A percentile compares a stretch with the other conserved stretches of the same genome.
phyloP scores from a whole-genome alignment of 1,140 invertebrate genomes.

The Aphaenogaster ashmeadi region DNA sequence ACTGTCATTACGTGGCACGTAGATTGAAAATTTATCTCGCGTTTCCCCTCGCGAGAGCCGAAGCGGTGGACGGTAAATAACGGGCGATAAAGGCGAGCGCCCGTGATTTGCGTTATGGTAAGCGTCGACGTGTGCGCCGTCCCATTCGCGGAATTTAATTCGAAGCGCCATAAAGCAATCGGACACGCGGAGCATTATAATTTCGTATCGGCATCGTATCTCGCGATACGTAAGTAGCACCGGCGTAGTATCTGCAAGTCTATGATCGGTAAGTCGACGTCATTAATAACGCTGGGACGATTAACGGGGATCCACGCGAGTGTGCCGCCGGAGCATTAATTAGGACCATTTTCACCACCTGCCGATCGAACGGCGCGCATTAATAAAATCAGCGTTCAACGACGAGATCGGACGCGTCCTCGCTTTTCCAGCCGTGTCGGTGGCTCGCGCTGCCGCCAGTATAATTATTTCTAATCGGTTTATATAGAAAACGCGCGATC shows the following conservation, averaged over 20 bases:
- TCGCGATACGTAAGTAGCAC: not conserved
- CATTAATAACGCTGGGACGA: slow-evolving; percentile 21
- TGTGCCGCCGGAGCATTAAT: slow-evolving; percentile 15
- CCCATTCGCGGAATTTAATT: slow-evolving; percentile 40
- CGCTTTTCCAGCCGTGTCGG: slow-evolving; percentile 61
- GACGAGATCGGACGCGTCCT: slow-evolving; percentile 35
- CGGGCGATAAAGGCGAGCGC: slow-evolving; percentile 31
- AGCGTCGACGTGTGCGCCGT: not conserved
- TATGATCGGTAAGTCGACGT: slow-evolving; percentile 24
- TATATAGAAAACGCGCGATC: slow-evolving; percentile 69
- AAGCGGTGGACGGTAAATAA: slow-evolving; percentile 35
- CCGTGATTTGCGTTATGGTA: slow-evolving; percentile 33
- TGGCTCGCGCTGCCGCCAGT: slow-evolving; percentile 21
- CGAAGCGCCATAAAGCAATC: slow-evolving; percentile 7
- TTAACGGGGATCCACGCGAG: slow-evolving; percentile 21
- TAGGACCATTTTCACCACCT: slow-evolving; percentile 55
- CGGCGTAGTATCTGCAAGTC: not conserved
- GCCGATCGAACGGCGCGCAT: slow-evolving; percentile 32
- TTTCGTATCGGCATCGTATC: not conserved
- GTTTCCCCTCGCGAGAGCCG: slow-evolving; percentile 40
- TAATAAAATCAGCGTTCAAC: slow-evolving; percentile 51
- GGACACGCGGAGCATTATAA: slow-evolving; percentile 1
- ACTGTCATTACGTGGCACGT: slow-evolving; percentile 59
- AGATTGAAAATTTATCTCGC: slow-evolving; percentile 67
- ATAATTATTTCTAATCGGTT: slow-evolving; percentile 76